Conservation (phyloP, 2,113 vertebrate genomes). For the Actenoides lindsayi region DNA sequence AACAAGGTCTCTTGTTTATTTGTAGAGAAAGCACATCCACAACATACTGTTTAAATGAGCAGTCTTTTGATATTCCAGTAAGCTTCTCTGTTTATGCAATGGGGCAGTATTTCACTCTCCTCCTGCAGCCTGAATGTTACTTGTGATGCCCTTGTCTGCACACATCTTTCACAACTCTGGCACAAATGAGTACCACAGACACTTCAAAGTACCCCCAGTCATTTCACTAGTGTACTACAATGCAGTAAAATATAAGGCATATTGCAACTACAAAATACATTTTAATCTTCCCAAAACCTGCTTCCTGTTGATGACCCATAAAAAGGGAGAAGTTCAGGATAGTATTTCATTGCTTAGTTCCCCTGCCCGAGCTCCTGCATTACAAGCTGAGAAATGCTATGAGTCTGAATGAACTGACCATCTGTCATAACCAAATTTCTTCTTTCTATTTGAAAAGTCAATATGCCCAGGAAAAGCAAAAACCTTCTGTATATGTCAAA, state of each 20-base stretch:
- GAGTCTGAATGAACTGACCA: not conserved
- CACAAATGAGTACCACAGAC: not conserved
- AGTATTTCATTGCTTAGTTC: not conserved
- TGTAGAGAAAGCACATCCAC: not conserved
- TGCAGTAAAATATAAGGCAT: not conserved
- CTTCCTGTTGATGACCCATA: not conserved
- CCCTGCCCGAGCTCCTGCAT: not conserved
- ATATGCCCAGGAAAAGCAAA: not conserved
- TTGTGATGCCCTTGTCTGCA: not conserved
- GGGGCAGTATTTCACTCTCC: not conserved
- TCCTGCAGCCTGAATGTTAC: not conserved
- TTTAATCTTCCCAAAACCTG: conserved; percentile 19
- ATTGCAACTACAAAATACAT: not conserved
- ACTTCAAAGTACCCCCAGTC: not conserved
- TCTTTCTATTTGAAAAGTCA: not conserved
- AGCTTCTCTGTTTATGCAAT: not conserved
- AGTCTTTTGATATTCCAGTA: not conserved
- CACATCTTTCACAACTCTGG: not conserved
- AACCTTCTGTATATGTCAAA: not conserved
- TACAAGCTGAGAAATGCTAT: not conserved
- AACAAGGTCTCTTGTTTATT: not conserved
- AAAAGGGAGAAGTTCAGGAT: not conserved
- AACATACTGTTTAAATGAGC: not conserved
- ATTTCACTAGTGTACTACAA: not conserved
- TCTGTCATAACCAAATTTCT: not conserved